Conservation (phyloP, 2,113 vertebrate species). For the Isichthys henryi region DNA sequence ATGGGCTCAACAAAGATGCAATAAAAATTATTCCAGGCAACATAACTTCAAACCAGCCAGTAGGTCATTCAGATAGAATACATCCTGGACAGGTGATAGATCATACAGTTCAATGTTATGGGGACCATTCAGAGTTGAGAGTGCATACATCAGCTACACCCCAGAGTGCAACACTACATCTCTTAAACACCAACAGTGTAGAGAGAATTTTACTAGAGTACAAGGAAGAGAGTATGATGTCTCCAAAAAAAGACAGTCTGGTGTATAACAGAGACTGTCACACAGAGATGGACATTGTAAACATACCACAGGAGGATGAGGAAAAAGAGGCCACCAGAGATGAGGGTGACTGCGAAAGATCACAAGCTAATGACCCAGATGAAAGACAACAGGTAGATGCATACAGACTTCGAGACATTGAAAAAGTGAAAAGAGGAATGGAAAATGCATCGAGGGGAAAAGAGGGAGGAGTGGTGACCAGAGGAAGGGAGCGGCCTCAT, state of each 20-base stretch:
- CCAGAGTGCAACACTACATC: not conserved
- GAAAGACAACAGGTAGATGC: not conserved
- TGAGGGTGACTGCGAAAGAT: not conserved
- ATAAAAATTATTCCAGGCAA: not conserved
- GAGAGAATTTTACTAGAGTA: not conserved
- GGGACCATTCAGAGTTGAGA: not conserved
- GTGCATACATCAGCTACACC: not conserved
- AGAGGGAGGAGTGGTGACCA: not conserved
- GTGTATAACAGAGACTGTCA: not conserved
- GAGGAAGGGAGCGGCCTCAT: slow-evolving; percentile 4
- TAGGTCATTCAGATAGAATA: not conserved
- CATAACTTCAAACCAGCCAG: not conserved
- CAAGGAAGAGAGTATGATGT: not conserved
- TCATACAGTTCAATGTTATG: not conserved
- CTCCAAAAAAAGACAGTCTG: not conserved
- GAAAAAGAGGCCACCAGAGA: not conserved
- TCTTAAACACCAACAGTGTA: not conserved
- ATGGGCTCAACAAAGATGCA: not conserved
- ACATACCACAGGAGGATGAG: not conserved
- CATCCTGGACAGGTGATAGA: not conserved
- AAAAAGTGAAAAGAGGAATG: not conserved
- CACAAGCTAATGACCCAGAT: not conserved
- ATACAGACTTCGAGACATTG: not conserved
- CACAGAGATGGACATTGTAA: not conserved
- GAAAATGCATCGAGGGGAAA: not conserved